Evolutionary conservation across 64 coral and sea anemone genomes (phyloP).

Genomic region (Platygyra sinensis): DNA sequence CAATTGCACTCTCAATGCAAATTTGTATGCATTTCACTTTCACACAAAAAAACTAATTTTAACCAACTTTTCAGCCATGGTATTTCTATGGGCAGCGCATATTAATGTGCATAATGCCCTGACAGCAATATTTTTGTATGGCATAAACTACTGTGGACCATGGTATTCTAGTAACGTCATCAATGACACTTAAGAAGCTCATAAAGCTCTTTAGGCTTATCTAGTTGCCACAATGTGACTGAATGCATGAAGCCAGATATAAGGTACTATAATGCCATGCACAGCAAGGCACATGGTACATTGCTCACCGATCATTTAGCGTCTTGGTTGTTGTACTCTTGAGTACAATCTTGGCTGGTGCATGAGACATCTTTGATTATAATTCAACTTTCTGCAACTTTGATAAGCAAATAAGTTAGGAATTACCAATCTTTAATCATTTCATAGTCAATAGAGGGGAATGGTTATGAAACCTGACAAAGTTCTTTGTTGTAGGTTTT

Average conservation of each 20-base stretch:
- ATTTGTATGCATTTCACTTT: constrained; percentile 4
- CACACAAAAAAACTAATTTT: constrained; percentile 2
- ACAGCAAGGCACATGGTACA: constrained; percentile 10
- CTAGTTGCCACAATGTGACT: not conserved
- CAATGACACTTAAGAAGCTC: not conserved
- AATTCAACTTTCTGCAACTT: constrained; percentile 57
- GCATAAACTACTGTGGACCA: not conserved
- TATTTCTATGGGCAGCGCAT: not conserved
- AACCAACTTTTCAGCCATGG: not conserved
- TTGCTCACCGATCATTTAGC: constrained; percentile 97
- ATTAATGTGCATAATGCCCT: not conserved
- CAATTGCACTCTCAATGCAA: not conserved
- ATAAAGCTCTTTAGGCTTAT: not conserved
- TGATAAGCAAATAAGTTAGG: not conserved
- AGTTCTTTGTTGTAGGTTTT: too few species aligned
- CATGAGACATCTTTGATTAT: constrained; percentile 31
- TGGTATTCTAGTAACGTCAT: not conserved
- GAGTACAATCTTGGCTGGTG: constrained; percentile 86
- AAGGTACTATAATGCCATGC: constrained; percentile 34
- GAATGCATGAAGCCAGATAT: constrained; percentile 27
- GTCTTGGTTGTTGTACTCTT: constrained; percentile 92
- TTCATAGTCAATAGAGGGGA: too few species aligned
- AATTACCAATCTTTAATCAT: not conserved
- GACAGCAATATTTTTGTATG: not conserved
- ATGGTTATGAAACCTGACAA: too few species aligned